These are phyloP conservation scores for Podargus strigoides DNA, from an alignment of 2,797 vertebrate species.

Conservation along the genomic window DNA sequence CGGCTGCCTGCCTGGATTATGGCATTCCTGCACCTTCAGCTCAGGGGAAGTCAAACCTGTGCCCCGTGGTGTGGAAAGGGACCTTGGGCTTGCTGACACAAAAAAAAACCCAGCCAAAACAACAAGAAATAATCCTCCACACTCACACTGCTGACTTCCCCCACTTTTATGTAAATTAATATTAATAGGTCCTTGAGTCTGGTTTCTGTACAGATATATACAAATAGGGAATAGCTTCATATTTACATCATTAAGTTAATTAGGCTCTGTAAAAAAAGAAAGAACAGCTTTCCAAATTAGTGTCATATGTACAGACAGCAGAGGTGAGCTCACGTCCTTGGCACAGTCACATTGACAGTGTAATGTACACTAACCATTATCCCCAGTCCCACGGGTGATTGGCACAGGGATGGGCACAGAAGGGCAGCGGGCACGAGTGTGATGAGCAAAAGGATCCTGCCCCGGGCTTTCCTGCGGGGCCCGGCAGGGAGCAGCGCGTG, in stretches of 20 bases:
- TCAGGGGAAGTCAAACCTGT: neutral
- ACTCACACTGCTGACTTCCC: neutral
- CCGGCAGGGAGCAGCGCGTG: neutral
- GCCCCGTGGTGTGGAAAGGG: neutral
- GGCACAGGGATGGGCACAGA: too few relatives aligned
- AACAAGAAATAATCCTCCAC: neutral
- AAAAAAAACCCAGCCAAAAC: neutral
- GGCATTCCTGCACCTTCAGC: neutral
- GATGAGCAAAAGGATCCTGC: neutral
- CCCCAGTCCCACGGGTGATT: neutral
- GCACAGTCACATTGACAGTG: conserved; percentile 65
- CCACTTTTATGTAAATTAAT: conserved; percentile 72
- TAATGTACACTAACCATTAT: conserved; percentile 57
- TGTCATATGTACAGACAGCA: conserved; percentile 36
- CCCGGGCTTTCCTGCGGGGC: neutral
- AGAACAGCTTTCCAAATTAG: conserved; percentile 46
- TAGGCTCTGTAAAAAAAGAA: conserved; percentile 60
- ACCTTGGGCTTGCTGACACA: neutral
- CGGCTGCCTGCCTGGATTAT: neutral
- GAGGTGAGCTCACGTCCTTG: conserved; percentile 35
- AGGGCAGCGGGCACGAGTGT: neutral
- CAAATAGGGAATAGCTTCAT: conserved; percentile 35
- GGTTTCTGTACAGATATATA: conserved; percentile 42
- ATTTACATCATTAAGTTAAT: conserved; percentile 80
- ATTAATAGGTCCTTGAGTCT: conserved; percentile 52